Conservation (phyloP, 2,797 vertebrate genomes). For the Lemur catta region DNA sequence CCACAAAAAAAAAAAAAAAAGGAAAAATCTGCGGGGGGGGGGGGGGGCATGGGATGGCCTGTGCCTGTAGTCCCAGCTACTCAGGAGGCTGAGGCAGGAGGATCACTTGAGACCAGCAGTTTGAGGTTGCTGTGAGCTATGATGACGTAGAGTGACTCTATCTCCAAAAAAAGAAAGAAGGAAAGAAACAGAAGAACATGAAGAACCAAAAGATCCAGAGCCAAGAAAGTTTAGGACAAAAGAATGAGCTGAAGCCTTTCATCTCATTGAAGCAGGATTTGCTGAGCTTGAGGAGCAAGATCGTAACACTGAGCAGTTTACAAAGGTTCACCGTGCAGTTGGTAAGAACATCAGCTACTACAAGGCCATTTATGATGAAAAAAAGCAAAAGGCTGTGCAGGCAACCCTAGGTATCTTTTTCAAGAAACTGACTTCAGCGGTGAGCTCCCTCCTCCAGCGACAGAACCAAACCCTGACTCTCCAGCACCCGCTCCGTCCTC, state of each 20-base stretch:
- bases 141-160: rapidly evolving
- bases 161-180: not conserved
- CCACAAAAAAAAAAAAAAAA: no score
- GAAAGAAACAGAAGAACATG: not conserved
- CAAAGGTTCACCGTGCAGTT: not conserved
- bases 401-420: not conserved
- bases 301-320: not conserved
- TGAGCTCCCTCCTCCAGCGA: not conserved
- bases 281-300: not conserved
- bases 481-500: no score
- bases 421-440: not conserved
- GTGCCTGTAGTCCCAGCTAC: not conserved
- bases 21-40: not conserved
- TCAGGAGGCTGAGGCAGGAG: not conserved
- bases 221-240: not conserved
- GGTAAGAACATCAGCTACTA: not conserved
- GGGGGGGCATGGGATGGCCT: no score
- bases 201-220: not conserved
- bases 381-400: not conserved
- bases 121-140: not conserved
- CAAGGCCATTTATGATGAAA: not conserved
- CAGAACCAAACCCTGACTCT: not conserved
- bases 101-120: not conserved
- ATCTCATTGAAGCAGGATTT: not conserved
- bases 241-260: not conserved